Evolutionary conservation across 2,113 vertebrate genomes (phyloP), one percentile per base, ranked within the genome.

Genomic region (Pelvicachromis taeniatus): DNA sequence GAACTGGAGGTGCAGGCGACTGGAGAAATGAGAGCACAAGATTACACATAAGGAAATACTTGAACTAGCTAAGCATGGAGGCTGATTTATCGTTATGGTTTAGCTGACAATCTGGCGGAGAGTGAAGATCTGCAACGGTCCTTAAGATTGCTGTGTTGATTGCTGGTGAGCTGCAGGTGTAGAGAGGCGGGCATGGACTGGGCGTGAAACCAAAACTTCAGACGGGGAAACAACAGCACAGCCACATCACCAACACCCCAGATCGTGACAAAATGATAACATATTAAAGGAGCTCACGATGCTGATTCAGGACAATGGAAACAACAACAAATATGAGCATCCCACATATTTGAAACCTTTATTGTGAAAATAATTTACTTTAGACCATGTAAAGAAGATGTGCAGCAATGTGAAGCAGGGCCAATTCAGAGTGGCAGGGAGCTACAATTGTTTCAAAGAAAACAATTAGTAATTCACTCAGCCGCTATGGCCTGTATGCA

Each of bases 121-220:
- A 31, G 56, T 31, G 26, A 59, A 59, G 56, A 26, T 17, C 14
- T 10, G 56, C 26, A 58, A 4, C 4, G 56, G 14, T 31, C 31
- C 5, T 31, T 31, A 59, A 59, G 56, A 59, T 59, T 59, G 56
- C 56, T 1, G 3, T 6, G 26, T 14, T 31, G 26, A 59, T 59
- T 59, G 14, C 14, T 59, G 56, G 56, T 17, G 56, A 31, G 56
- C 26, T 59, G 26, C 56, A 31, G 56, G 56, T 59, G 56, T 26
- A 59, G 14, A 59, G 26, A 59, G 1, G 56, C 0, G 26, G 56
- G 56, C 26, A 59, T 31, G 26, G 56, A 59, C 14, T 0, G 14
- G 0, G 56, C 0, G 56, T 9, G 56, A 26, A 59, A 59, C 3
- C 26, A 59, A 17, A 59, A 14, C 56, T 31, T 59, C 56, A 59